phyloP scores from a whole-genome alignment of 2,888 invertebrate species.

The Endomychus coccineus region DNA sequence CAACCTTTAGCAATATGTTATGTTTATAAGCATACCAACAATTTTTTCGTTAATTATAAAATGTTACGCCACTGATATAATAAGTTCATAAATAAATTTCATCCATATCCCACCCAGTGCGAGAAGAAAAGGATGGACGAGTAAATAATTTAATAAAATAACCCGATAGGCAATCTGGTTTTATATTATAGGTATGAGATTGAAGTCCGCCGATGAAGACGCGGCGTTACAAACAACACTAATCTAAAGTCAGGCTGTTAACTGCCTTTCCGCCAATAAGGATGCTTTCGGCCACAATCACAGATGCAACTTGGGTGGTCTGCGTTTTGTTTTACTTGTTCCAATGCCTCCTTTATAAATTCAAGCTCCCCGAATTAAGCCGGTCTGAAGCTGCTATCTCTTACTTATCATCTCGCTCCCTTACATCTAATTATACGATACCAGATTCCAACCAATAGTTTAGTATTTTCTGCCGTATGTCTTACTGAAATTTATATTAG shows the following conservation, averaged over 20 bases:
- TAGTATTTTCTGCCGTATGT: constrained; percentile 6
- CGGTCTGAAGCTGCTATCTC: constrained; percentile 23
- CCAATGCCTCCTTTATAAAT: constrained; percentile 25
- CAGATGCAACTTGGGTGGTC: constrained; percentile 44
- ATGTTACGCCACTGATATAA: too few relatives aligned
- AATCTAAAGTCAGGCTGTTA: constrained; percentile 33
- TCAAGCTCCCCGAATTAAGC: constrained; percentile 25
- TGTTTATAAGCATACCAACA: too few relatives aligned
- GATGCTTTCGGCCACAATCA: constrained; percentile 31
- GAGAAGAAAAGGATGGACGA: constrained; percentile 15
- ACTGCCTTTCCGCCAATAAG: constrained; percentile 36
- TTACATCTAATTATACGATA: constrained; percentile 28
- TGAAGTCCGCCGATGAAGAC: constrained; percentile 16
- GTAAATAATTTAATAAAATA: constrained; percentile 16
- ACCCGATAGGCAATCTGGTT: too few relatives aligned
- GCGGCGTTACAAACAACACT: constrained; percentile 33
- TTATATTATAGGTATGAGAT: too few relatives aligned
- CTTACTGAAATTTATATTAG: constrained; percentile 17
- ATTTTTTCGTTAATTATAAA: too few relatives aligned
- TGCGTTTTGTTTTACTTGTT: constrained; percentile 43
- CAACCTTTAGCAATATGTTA: too few relatives aligned
- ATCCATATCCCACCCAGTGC: constrained; percentile 14
- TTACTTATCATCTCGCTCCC: constrained; percentile 29
- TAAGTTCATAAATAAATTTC: too few relatives aligned
- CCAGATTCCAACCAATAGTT: constrained; percentile 22